Percentiles rank a stretch among this genome's conserved stretches.
phyloP scores from a whole-genome alignment of 2,888 invertebrate species.

The Endotricha flammealis region DNA sequence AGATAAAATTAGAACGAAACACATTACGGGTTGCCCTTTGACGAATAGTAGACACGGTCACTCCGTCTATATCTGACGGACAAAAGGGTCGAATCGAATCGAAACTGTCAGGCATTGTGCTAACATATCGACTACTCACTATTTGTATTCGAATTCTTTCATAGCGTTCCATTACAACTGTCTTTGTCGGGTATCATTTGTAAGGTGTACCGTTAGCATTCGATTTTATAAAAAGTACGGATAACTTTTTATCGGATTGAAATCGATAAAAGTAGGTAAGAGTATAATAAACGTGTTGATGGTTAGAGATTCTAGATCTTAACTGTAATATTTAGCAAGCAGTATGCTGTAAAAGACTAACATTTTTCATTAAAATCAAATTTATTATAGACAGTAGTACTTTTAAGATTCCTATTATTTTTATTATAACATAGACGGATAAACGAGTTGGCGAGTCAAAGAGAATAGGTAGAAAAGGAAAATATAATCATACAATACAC shows the following conservation, averaged over 20 bases:
- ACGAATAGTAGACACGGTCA: conserved; percentile 21
- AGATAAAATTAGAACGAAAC: conserved; percentile 1
- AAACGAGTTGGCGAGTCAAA: too few relatives aligned
- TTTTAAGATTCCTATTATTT: too few relatives aligned
- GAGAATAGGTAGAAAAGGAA: too few relatives aligned
- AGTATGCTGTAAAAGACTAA: not conserved
- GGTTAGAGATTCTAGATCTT: not conserved
- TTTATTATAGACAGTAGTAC: too few relatives aligned
- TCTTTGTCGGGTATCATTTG: conserved; percentile 12
- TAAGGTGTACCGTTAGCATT: conserved; percentile 12
- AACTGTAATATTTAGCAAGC: not conserved
- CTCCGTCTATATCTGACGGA: conserved; percentile 23
- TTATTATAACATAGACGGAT: too few relatives aligned
- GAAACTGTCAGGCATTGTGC: conserved; percentile 51
- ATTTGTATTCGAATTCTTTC: conserved; percentile 56
- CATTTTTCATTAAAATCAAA: too few relatives aligned
- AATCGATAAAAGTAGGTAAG: conserved; percentile 1
- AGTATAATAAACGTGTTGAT: not conserved
- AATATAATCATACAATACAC: too few relatives aligned
- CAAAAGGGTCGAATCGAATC: conserved; percentile 56
- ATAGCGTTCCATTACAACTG: conserved; percentile 33
- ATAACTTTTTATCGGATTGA: conserved; percentile 5
- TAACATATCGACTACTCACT: conserved; percentile 40
- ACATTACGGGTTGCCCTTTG: conserved; percentile 7
- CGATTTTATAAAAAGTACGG: conserved; percentile 3